These are phyloP conservation scores for Bubo bubo DNA, from an alignment of 2,113 vertebrate species.

Conservation along the genomic window DNA sequence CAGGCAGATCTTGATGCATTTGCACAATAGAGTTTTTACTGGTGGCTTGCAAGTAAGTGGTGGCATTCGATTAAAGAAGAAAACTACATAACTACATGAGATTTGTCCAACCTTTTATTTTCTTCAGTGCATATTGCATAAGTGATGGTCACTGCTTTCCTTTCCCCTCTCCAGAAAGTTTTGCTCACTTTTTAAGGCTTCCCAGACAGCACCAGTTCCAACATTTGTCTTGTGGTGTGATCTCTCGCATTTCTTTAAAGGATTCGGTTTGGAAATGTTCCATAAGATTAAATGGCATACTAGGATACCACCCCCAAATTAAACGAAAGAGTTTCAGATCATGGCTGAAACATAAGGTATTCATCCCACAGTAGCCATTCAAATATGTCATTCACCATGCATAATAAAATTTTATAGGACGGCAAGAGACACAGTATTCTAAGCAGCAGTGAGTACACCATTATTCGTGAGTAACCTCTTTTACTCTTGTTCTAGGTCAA, in stretches of 20 bases:
- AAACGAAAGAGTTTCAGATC: not conserved
- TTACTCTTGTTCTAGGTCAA: not conserved
- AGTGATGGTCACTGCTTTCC: not conserved
- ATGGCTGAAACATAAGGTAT: slow-evolving; percentile 31
- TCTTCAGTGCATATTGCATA: not conserved
- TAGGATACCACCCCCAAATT: not conserved
- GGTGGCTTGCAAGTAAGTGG: not conserved
- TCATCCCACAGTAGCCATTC: slow-evolving; percentile 14
- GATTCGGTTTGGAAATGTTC: not conserved
- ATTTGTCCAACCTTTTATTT: not conserved
- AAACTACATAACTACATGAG: not conserved
- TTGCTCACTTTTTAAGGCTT: not conserved
- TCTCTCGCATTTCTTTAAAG: not conserved
- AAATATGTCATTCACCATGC: not conserved
- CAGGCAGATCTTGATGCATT: not conserved
- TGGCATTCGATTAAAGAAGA: not conserved
- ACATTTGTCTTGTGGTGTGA: not conserved
- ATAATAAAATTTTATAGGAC: slow-evolving; percentile 42
- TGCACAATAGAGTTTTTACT: not conserved
- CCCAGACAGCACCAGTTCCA: not conserved
- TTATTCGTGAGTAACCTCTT: not conserved
- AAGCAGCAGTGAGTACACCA: not conserved
- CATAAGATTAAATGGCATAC: not conserved
- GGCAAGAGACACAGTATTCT: not conserved
- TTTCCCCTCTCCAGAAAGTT: not conserved